These are phyloP conservation scores for Drymonia ruficornis DNA, from an alignment of 2,888 invertebrate species.

Conservation along the genomic window DNA sequence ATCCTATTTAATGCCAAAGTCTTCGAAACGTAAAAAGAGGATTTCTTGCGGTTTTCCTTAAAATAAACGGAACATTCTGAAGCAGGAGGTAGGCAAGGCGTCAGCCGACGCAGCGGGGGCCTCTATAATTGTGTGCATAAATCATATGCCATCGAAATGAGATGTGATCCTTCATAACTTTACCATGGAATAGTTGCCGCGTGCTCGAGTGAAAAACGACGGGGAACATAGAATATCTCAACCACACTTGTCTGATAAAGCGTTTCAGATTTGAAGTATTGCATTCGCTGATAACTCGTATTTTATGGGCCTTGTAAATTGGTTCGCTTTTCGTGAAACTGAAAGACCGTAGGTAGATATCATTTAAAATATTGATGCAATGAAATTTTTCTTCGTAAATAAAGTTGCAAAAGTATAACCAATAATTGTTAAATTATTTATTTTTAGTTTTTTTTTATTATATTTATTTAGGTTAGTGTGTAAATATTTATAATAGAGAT, in stretches of 20 bases:
- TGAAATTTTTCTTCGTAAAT: conserved; percentile 3
- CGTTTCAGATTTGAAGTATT: conserved; percentile 22
- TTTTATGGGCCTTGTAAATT: conserved; percentile 19
- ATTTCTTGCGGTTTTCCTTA: conserved; percentile 35
- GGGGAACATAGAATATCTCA: conserved; percentile 25
- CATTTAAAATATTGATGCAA: no score
- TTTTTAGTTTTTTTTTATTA: no score
- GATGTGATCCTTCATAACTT: conserved; percentile 61
- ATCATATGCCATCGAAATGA: conserved; percentile 72
- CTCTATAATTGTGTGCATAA: conserved; percentile 74
- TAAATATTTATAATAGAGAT: no score
- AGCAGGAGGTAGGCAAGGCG: conserved; percentile 23
- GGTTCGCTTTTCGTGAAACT: conserved; percentile 7
- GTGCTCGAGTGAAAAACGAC: conserved; percentile 36
- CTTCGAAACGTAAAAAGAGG: conserved; percentile 23
- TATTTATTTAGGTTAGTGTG: no score
- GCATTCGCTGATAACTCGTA: conserved; percentile 22
- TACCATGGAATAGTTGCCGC: conserved; percentile 39
- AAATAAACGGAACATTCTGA: conserved; percentile 33
- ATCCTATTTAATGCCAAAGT: conserved; percentile 3
- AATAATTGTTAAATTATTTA: no score
- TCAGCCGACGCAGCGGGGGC: conserved; percentile 54
- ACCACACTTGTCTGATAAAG: conserved; percentile 33
- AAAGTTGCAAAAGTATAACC: no score
- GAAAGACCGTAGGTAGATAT: neutral